phyloP scores from a whole-genome alignment of 2,888 invertebrate species.

The Patella pellucida region DNA sequence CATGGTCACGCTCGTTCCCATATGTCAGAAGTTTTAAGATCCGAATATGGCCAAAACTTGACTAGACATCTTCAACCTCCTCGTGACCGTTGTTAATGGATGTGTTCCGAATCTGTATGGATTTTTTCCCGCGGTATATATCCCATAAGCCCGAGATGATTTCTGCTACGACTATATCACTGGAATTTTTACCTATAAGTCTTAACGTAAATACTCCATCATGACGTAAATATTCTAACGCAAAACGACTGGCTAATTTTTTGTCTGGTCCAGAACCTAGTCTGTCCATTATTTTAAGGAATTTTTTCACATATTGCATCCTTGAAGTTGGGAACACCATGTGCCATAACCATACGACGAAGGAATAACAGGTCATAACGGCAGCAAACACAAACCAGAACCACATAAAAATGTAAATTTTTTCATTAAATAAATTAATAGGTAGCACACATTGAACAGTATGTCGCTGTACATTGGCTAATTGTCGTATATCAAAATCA shows the following conservation, averaged over 20 bases:
- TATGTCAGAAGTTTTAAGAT: no score
- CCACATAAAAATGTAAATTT: slow-evolving; percentile 71
- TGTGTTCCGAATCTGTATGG: slow-evolving; percentile 57
- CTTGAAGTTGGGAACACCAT: slow-evolving; percentile 69
- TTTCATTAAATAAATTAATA: slow-evolving; percentile 67
- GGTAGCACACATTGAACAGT: slow-evolving; percentile 65
- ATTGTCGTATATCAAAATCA: slow-evolving; percentile 68
- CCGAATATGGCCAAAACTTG: no score
- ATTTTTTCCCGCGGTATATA: slow-evolving; percentile 63
- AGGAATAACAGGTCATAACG: slow-evolving; percentile 61
- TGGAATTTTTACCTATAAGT: slow-evolving; percentile 68
- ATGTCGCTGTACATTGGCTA: slow-evolving; percentile 66
- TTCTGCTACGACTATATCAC: slow-evolving; percentile 68
- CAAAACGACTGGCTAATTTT: slow-evolving; percentile 67
- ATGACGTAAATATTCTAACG: slow-evolving; percentile 66
- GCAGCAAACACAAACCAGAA: slow-evolving; percentile 69
- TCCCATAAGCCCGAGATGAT: slow-evolving; percentile 69
- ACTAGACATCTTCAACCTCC: slow-evolving; percentile 63
- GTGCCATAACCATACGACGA: slow-evolving; percentile 67
- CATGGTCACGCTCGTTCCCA: no score
- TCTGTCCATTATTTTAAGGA: slow-evolving; percentile 72
- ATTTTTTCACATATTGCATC: slow-evolving; percentile 71
- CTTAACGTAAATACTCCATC: slow-evolving; percentile 69
- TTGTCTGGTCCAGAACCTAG: slow-evolving; percentile 65
- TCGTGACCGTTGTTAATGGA: slow-evolving; percentile 52